These are phyloP conservation scores for Anguilla megastoma DNA, from an alignment of 2,797 vertebrate genomes.

Conservation along the genomic window DNA sequence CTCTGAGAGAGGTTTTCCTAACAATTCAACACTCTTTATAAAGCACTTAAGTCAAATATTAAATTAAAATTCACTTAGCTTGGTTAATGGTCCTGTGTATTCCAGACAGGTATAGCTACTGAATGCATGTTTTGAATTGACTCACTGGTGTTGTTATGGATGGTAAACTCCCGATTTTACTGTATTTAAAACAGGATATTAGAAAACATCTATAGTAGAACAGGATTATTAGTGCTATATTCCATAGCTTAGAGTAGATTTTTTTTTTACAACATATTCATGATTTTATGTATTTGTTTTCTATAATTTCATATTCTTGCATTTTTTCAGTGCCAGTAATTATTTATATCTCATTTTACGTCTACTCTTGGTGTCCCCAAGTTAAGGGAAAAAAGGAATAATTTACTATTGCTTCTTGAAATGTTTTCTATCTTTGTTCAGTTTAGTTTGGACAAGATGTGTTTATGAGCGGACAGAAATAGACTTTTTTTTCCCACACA, in stretches of 20 bases:
- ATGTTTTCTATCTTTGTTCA: not conserved
- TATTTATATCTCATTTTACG: not conserved
- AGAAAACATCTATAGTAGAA: not conserved
- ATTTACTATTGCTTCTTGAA: not conserved
- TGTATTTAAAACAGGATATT: not conserved
- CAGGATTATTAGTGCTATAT: not conserved
- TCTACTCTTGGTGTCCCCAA: not conserved
- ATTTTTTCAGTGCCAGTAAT: not conserved
- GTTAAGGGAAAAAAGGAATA: not conserved
- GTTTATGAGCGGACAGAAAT: not conserved
- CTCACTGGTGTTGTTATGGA: not conserved
- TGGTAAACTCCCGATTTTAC: not conserved
- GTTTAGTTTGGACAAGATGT: slow-evolving; percentile 11
- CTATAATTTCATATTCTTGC: not conserved
- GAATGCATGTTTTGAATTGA: not conserved
- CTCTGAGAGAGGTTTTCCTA: not conserved
- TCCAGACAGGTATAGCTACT: not conserved
- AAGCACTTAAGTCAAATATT: not conserved
- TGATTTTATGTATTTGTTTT: slow-evolving; percentile 8
- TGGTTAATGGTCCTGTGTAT: not conserved
- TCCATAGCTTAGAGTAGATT: not conserved
- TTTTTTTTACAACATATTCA: not conserved
- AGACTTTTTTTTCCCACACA: not conserved
- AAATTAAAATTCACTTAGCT: not conserved
- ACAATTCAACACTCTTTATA: not conserved